Evolutionary conservation across 1,140 invertebrate genomes (phyloP).

Genomic region (Drosophila teissieri): DNA sequence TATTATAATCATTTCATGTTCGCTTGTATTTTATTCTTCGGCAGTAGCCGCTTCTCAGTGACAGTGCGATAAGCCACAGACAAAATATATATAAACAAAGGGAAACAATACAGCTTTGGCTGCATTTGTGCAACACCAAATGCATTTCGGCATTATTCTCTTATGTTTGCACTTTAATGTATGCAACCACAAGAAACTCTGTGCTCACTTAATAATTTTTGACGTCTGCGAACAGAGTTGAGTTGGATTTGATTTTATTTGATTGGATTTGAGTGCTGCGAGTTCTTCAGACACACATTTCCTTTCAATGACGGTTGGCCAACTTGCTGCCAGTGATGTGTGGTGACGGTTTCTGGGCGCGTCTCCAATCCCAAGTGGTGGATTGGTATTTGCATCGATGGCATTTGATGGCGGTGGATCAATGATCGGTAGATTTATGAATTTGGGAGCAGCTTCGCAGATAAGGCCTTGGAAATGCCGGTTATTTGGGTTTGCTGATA

Average conservation of each 20-base stretch:
- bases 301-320: constrained; percentile 41
- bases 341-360: constrained; percentile 71
- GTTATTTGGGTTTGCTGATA: constrained; percentile 27
- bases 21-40: constrained; percentile 55
- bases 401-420: constrained; percentile 54
- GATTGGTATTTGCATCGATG: constrained; percentile 63
- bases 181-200: constrained; percentile 31
- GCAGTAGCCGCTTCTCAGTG: constrained; percentile 39
- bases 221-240: constrained; percentile 25
- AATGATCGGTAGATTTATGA: constrained; percentile 44
- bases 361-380: constrained; percentile 43
- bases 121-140: constrained; percentile 60
- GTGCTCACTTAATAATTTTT: constrained; percentile 36
- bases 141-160: constrained; percentile 59
- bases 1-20: constrained; percentile 20
- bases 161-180: constrained; percentile 49
- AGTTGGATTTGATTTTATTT: neutral
- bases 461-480: constrained; percentile 29
- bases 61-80: constrained; percentile 54
- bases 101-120: constrained; percentile 47
- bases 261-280: constrained; percentile 25
- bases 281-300: constrained; percentile 45
- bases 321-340: constrained; percentile 51
- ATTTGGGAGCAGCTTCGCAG: constrained; percentile 49
- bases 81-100: constrained; percentile 23